Base-by-base conservation (phyloP, 2,888 invertebrate genomes). In the Mesorhabditis belari region DNA sequence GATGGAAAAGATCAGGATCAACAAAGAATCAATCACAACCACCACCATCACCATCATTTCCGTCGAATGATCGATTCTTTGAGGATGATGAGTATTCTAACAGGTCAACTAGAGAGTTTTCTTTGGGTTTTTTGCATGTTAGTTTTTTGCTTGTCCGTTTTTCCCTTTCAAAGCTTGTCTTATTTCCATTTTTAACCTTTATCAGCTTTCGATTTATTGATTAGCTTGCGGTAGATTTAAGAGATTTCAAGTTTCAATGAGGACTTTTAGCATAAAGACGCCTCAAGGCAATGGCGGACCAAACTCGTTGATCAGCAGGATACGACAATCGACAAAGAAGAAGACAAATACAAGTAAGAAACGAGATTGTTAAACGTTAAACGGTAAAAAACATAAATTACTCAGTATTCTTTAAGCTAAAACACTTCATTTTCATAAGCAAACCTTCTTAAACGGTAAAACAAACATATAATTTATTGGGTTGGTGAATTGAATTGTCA, bases 291-390 rank as follows among this genome's bases (percentile, higher is more conserved):
- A 65, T 52, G 64, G 65, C 23, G 65, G 62, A 35, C 55, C 67
- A 9, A 69, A 66, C 55, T 68, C 71, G 24, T 57, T 76, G 17
- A 74, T 76, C 5, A 74, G 60, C 54, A 69, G 76, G 9, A 28
- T 76, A 21, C 63, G 76, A 5, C 74, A 76, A 59, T 71, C 71
- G 55, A 72, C 75, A 17, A 70, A 68, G 61, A 64, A 72, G 58
- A 70, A 59, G 27, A 44, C 12, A 28, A 12, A 50, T n/a, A 21
- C 24, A 44, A 57, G 19, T 2, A 12, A 6, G n/a, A 4, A n/a
- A n/a, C n/a, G n/a, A n/a, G n/a, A n/a, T n/a, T n/a, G n/a, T n/a
- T n/a, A n/a, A n/a, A n/a, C n/a, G n/a, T n/a, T n/a, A n/a, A n/a
- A n/a, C n/a, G n/a, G n/a, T n/a, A n/a, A n/a, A n/a, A n/a, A n/a